Percentiles rank a stretch among this genome's conserved stretches.
Conservation (phyloP, 92 coral and sea anemone genomes). For the Porites divaricata region DNA sequence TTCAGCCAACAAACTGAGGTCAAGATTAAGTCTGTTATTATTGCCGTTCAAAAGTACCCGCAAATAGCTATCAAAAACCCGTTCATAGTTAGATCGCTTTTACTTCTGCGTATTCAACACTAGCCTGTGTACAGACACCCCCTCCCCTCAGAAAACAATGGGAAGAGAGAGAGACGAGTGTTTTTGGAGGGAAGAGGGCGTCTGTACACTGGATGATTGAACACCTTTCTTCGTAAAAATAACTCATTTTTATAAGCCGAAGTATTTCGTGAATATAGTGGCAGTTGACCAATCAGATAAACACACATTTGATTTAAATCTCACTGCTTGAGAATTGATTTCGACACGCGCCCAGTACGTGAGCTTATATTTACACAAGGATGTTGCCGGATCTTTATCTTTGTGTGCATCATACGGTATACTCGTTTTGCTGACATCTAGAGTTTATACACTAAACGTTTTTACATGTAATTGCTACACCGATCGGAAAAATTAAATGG, state of each 20-base stretch:
- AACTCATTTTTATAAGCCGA: not conserved
- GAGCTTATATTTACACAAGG: not conserved
- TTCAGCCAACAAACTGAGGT: not conserved
- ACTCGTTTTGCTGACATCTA: not conserved
- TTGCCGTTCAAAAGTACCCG: not conserved
- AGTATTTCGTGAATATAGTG: not conserved
- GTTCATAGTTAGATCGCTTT: not conserved
- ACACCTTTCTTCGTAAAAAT: not conserved
- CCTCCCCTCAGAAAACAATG: too few species aligned
- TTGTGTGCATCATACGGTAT: not conserved
- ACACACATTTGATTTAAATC: not conserved
- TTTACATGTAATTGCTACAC: not conserved
- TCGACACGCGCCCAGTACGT: not conserved
- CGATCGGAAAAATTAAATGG: not conserved
- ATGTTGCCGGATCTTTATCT: not conserved
- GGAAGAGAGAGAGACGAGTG: too few species aligned
- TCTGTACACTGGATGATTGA: too few species aligned
- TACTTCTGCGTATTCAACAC: not conserved
- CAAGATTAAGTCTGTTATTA: not conserved
- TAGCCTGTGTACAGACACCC: too few species aligned
- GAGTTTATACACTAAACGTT: not conserved
- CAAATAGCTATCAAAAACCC: not conserved
- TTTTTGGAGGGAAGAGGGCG: too few species aligned
- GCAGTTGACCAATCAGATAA: slow-evolving; percentile 13
- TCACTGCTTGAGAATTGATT: not conserved